Percentiles rank a stretch among this genome's conserved stretches.
Conservation (phyloP, 2,797 vertebrate species). For the Bradypus variegatus region DNA sequence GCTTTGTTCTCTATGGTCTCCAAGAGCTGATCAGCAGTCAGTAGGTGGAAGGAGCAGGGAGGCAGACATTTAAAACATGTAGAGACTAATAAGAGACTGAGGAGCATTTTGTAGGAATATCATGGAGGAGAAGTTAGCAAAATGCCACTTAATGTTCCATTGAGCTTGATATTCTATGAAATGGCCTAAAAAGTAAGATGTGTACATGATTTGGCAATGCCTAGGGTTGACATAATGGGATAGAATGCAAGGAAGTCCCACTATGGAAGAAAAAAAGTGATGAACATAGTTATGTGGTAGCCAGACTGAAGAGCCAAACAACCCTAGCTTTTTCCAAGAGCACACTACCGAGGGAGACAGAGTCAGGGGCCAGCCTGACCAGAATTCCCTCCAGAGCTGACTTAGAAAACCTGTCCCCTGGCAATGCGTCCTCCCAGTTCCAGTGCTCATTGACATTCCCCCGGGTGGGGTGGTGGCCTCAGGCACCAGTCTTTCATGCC, state of each 20-base stretch:
- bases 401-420: constrained; percentile 7
- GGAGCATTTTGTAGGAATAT: not conserved
- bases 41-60: not conserved
- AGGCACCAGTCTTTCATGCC: not conserved
- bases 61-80: not conserved
- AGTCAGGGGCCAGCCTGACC: not conserved
- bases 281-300: not conserved
- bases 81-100: not conserved
- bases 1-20: not conserved
- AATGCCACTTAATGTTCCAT: not conserved
- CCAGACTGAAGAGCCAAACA: not conserved
- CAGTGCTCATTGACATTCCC: not conserved
- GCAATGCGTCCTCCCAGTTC: not conserved
- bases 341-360: not conserved
- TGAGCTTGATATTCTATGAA: not conserved
- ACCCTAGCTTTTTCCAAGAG: not conserved
- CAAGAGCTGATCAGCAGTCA: not conserved
- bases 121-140: not conserved
- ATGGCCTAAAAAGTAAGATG: not conserved
- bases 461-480: not conserved
- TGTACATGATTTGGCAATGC: not conserved
- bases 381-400: not conserved
- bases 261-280: not conserved
- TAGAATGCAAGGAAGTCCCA: not conserved
- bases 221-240: not conserved